A percentile compares a stretch with the other conserved stretches of the same genome.
Conservation (phyloP, 2,888 invertebrate species). For the Dryocosmus kuriphilus region DNA sequence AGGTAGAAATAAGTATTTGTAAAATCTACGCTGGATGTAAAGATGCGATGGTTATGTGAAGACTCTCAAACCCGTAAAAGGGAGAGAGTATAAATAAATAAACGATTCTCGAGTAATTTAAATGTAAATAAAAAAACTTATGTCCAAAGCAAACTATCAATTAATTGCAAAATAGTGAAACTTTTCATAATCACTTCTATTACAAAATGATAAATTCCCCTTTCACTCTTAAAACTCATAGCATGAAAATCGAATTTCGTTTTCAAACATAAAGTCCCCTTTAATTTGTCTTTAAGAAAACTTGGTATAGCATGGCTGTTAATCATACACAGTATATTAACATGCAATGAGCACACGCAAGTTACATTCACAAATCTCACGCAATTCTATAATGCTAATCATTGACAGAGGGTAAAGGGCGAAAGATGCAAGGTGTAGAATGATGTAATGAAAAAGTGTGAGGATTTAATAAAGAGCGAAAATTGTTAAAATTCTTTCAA, state of each 20-base stretch:
- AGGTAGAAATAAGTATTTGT: too few species aligned
- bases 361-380: slow-evolving; percentile 52
- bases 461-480: neutral
- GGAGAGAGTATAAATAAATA: too few species aligned
- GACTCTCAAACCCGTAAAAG: too few species aligned
- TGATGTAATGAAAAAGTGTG: slow-evolving; percentile 11
- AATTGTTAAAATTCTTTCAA: neutral
- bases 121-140: neutral
- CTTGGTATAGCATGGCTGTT: neutral
- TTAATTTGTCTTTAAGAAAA: slow-evolving; percentile 27
- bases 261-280: slow-evolving; percentile 16
- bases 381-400: slow-evolving; percentile 45
- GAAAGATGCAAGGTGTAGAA: slow-evolving; percentile 58
- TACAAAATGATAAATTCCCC: slow-evolving; percentile 3
- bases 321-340: slow-evolving; percentile 16
- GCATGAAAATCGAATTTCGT: slow-evolving; percentile 13
- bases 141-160: neutral
- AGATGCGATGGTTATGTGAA: too few species aligned
- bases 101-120: too few species aligned
- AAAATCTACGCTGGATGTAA: too few species aligned
- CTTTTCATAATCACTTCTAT: slow-evolving; percentile 19
- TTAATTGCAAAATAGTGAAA: neutral
- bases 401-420: slow-evolving; percentile 47
- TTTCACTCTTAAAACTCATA: neutral
- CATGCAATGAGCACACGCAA: slow-evolving; percentile 49